Conservation (phyloP, 2,113 vertebrate species). For the Bombycilla garrulus region DNA sequence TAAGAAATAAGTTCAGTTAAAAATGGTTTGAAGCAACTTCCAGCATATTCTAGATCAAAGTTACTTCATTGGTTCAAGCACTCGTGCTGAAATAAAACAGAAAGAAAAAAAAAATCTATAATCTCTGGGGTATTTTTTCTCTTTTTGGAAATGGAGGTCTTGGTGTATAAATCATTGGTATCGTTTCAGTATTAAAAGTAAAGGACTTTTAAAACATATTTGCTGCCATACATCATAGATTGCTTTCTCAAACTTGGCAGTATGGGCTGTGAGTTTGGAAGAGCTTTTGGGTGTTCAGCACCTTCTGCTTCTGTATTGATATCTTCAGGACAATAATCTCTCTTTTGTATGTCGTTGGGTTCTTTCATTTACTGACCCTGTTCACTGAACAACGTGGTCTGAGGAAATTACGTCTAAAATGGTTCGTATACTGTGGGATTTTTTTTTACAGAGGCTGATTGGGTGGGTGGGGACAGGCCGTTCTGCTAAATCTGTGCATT, state of each 20-base stretch:
- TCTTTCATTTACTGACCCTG: not conserved
- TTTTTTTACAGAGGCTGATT: not conserved
- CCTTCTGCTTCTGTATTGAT: not conserved
- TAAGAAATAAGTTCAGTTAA: constrained; percentile 8
- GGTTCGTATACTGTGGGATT: not conserved
- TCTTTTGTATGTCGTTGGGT: not conserved
- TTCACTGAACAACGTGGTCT: not conserved
- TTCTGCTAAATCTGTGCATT: not conserved
- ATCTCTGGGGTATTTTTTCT: not conserved
- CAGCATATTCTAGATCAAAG: not conserved
- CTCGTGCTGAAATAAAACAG: not conserved
- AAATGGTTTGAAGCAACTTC: not conserved
- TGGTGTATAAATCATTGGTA: not conserved
- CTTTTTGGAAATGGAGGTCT: not conserved
- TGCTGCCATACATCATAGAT: not conserved
- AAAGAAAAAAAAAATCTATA: not conserved
- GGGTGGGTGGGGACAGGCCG: not conserved
- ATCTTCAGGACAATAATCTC: not conserved
- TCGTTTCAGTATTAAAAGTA: not conserved
- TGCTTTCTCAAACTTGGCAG: not conserved
- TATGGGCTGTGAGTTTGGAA: not conserved
- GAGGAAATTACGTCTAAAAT: not conserved
- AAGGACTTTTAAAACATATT: not conserved
- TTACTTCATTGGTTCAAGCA: not conserved
- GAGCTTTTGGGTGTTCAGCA: not conserved